Percentiles rank a stretch among this genome's conserved stretches.
Conservation (phyloP, 2,797 vertebrate genomes). For the Chiloscyllium punctatum region DNA sequence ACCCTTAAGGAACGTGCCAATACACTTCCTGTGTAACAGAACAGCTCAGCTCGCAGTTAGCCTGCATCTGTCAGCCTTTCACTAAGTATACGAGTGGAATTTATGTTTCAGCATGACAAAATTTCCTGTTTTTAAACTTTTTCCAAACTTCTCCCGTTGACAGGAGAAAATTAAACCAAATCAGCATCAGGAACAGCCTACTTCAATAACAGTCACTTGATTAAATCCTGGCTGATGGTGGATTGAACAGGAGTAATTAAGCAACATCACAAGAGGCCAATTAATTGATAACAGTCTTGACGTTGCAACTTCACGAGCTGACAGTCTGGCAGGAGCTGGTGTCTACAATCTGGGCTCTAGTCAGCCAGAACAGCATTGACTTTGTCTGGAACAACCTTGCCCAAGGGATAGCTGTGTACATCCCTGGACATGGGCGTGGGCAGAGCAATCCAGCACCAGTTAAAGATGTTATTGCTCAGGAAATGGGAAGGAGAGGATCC, state of each 20-base stretch:
- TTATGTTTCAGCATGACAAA: background rate
- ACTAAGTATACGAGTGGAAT: background rate
- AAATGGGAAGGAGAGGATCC: background rate
- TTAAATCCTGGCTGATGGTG: background rate
- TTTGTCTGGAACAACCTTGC: background rate
- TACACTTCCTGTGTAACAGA: background rate
- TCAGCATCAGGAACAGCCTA: background rate
- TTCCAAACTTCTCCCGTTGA: background rate
- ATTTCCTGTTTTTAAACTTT: slow-evolving; percentile 19
- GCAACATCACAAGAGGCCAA: background rate
- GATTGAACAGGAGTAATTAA: background rate
- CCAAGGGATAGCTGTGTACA: background rate
- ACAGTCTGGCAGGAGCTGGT: background rate
- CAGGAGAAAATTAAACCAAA: background rate
- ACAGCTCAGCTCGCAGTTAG: background rate
- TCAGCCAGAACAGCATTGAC: background rate
- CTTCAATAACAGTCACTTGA: background rate
- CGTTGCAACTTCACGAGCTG: background rate
- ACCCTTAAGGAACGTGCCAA: background rate
- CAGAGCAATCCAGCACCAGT: background rate
- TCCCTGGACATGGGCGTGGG: background rate
- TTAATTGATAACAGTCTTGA: background rate
- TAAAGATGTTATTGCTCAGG: background rate
- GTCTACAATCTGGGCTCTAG: background rate
- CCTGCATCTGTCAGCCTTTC: background rate